These are phyloP conservation scores for Bolinopsis microptera DNA, from an alignment of 37 sponge, comb jelly and placozoan genomes.

Conservation along the genomic window DNA sequence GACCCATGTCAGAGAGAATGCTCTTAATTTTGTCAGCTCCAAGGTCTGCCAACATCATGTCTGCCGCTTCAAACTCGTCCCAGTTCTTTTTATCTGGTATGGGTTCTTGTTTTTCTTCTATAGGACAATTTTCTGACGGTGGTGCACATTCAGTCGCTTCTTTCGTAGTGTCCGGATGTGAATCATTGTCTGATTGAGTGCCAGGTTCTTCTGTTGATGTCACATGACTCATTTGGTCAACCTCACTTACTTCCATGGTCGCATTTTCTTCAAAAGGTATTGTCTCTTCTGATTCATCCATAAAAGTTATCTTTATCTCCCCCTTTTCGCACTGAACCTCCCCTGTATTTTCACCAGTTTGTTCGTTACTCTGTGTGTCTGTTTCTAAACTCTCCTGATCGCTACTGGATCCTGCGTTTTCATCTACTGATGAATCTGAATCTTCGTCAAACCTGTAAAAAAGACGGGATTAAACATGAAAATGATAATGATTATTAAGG, in stretches of 20 bases:
- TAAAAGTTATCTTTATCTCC: neutral
- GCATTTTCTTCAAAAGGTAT: neutral
- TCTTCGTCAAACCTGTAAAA: neutral
- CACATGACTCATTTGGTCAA: neutral
- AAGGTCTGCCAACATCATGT: constrained; percentile 64
- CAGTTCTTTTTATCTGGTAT: neutral
- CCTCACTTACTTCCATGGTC: neutral
- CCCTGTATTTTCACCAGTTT: neutral
- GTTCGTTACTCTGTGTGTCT: neutral
- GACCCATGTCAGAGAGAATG: constrained; percentile 72
- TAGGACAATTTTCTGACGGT: neutral
- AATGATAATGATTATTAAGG: no score
- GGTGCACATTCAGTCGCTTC: neutral
- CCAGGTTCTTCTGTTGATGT: neutral
- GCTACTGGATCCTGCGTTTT: neutral
- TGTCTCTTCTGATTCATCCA: neutral
- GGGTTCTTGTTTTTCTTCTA: neutral
- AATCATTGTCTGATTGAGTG: neutral
- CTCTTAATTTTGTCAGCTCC: constrained; percentile 77
- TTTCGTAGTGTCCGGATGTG: neutral
- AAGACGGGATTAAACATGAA: no score
- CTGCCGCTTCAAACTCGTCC: neutral
- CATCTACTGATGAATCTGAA: neutral
- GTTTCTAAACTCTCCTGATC: neutral
- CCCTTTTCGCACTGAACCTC: neutral